These are phyloP conservation scores for Ariolimax columbianus DNA, from an alignment of 2,888 invertebrate species.

Conservation along the genomic window DNA sequence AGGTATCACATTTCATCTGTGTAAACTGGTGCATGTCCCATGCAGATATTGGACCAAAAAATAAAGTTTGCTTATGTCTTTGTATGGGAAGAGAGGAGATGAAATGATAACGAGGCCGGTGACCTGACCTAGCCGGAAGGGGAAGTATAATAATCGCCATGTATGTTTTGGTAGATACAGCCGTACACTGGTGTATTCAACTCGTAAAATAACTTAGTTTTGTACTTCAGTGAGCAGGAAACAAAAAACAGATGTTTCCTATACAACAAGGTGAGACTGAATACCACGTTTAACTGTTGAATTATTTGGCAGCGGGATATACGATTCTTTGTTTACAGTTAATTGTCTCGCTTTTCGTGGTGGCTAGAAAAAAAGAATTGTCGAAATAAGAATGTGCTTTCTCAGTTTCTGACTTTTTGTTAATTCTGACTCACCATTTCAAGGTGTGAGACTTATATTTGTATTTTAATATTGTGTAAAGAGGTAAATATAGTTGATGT, in stretches of 20 bases:
- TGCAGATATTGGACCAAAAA: too few species aligned
- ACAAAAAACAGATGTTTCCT: conserved; percentile 44
- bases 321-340: background rate
- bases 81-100: background rate
- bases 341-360: background rate
- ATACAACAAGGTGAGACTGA: conserved; percentile 42
- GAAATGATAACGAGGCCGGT: background rate
- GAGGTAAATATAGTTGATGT: too few species aligned
- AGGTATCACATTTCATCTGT: too few species aligned
- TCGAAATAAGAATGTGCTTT: too few species aligned
- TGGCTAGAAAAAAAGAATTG: too few species aligned
- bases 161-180: conserved; percentile 37
- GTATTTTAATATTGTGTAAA: too few species aligned
- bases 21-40: too few species aligned
- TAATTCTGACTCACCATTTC: too few species aligned
- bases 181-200: background rate
- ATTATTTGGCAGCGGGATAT: background rate
- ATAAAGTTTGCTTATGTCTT: too few species aligned
- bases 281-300: background rate
- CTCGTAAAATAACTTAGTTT: background rate
- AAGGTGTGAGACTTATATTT: too few species aligned
- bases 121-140: background rate
- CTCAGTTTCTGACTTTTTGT: too few species aligned
- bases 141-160: conserved; percentile 41
- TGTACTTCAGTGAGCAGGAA: conserved; percentile 8